Evolutionary conservation across 1,140 invertebrate genomes (phyloP).

Genomic region (Akabosia matsudoensis): DNA sequence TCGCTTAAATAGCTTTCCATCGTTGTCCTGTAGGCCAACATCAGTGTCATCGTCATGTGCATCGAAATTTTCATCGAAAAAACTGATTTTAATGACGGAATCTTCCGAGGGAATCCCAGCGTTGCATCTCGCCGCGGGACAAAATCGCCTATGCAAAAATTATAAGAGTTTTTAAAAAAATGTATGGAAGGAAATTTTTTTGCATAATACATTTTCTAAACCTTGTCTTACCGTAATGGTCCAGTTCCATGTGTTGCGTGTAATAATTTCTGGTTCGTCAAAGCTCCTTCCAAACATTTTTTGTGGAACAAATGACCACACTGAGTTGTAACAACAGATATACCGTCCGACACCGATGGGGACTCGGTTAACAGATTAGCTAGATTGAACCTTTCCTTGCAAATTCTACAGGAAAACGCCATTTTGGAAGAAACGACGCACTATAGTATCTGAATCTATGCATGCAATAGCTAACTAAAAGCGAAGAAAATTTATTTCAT

Average conservation of each 20-base stretch:
- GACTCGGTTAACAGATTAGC: background rate
- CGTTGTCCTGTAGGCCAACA: background rate
- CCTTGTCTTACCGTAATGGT: slow-evolving; percentile 18
- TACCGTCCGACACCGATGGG: background rate
- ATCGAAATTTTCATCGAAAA: background rate
- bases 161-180: background rate
- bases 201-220: background rate
- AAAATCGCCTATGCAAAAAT: slow-evolving; percentile 18
- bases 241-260: slow-evolving; percentile 29
- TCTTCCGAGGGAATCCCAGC: background rate
- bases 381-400: slow-evolving; percentile 26
- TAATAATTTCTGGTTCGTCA: slow-evolving; percentile 30
- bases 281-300: slow-evolving; percentile 32
- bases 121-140: slow-evolving; percentile 26
- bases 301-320: slow-evolving; percentile 36
- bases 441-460: too few species aligned
- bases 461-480: too few species aligned
- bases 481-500: too few species aligned
- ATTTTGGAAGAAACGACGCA: too few species aligned
- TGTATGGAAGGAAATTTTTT: background rate
- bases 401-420: slow-evolving; percentile 31
- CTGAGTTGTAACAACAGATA: background rate
- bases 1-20: slow-evolving; percentile 25
- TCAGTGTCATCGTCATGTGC: background rate
- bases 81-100: background rate